Conservation (phyloP, 2,113 vertebrate genomes). For the Nyctibius bracteatus region DNA sequence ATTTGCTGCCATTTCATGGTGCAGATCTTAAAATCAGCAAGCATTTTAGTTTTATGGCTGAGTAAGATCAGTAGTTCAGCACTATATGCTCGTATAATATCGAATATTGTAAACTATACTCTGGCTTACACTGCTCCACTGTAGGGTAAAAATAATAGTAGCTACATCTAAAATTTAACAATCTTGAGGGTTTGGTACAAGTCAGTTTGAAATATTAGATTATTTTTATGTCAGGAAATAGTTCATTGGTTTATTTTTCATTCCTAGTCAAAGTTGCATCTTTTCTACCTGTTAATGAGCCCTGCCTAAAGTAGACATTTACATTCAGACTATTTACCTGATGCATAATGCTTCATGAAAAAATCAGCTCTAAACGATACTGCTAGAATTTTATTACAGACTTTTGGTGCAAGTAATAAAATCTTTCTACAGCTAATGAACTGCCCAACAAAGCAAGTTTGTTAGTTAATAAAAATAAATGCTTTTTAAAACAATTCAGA, state of each 20-base stretch:
- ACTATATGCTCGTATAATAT: neutral
- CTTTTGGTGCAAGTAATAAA: slow-evolving; percentile 64
- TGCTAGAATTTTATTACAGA: slow-evolving; percentile 54
- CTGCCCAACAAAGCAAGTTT: slow-evolving; percentile 69
- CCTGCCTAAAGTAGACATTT: slow-evolving; percentile 66
- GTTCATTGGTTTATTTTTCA: slow-evolving; percentile 6
- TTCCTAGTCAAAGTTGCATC: slow-evolving; percentile 39
- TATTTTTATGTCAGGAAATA: neutral
- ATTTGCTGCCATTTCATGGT: neutral
- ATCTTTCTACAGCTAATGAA: slow-evolving; percentile 66
- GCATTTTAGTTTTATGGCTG: slow-evolving; percentile 8
- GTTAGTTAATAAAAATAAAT: slow-evolving; percentile 73
- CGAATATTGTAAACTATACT: neutral
- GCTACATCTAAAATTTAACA: neutral
- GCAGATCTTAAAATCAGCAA: slow-evolving; percentile 20
- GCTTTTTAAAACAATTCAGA: slow-evolving; percentile 61
- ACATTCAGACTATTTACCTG: slow-evolving; percentile 71
- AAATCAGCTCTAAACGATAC: slow-evolving; percentile 63
- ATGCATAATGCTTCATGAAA: slow-evolving; percentile 63
- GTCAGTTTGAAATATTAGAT: neutral
- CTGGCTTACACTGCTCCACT: neutral
- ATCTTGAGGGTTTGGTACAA: neutral
- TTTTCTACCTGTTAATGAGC: slow-evolving; percentile 56
- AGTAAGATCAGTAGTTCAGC: slow-evolving; percentile 6
- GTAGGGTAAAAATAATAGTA: neutral